Evolutionary conservation across 2,888 invertebrate species (phyloP).

Genomic region (Torymus tubicola): DNA sequence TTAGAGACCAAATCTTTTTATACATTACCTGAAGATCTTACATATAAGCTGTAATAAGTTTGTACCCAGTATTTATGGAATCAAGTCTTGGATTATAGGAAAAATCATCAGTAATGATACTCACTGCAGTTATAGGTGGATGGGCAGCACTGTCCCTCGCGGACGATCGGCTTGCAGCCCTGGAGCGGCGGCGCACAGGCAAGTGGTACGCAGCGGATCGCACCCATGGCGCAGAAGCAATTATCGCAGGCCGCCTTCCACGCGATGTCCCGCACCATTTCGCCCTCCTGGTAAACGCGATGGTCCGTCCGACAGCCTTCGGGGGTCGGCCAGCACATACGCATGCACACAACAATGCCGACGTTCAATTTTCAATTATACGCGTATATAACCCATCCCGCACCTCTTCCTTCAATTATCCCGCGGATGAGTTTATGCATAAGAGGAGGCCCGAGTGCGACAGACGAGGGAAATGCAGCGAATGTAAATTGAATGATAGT

Average conservation of each 20-base stretch:
- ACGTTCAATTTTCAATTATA: constrained; percentile 41
- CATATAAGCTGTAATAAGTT: too few species aligned
- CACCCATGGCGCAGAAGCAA: constrained; percentile 88
- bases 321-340: neutral
- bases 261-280: constrained; percentile 79
- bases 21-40: too few species aligned
- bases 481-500: too few species aligned
- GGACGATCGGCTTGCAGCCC: constrained; percentile 86
- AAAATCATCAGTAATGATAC: constrained; percentile 66
- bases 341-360: constrained; percentile 58
- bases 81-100: too few species aligned
- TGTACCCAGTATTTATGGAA: too few species aligned
- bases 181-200: constrained; percentile 86
- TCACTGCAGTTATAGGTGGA: constrained; percentile 89
- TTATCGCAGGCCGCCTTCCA: constrained; percentile 84
- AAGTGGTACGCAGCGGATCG: constrained; percentile 85
- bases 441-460: neutral
- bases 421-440: neutral
- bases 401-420: neutral
- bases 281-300: constrained; percentile 83
- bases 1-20: too few species aligned
- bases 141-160: constrained; percentile 89
- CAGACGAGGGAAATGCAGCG: too few species aligned
- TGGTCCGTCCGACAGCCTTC: constrained; percentile 83
- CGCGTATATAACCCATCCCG: neutral